Conservation (phyloP, 2,797 vertebrate species). For the Fistularia tabacaria region DNA sequence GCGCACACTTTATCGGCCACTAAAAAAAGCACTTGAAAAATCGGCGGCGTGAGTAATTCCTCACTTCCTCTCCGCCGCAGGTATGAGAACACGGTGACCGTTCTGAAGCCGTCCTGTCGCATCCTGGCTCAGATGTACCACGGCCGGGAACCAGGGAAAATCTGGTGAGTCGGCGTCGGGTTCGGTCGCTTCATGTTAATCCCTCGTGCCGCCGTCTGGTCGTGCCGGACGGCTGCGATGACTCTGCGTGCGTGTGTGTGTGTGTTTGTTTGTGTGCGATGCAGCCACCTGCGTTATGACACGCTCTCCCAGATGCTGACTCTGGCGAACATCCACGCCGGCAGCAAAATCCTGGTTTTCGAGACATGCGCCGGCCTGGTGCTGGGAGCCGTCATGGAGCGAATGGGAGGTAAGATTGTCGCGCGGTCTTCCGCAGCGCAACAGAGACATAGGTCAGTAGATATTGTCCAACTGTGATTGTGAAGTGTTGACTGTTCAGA, state of each 20-base stretch:
- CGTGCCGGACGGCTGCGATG: background rate
- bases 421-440: too few relatives aligned
- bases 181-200: background rate
- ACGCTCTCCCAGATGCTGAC: slow-evolving; percentile 93
- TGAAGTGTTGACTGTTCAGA: too few relatives aligned
- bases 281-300: slow-evolving; percentile 91
- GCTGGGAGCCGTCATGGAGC: slow-evolving; percentile 91
- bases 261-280: slow-evolving; percentile 19
- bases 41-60: background rate
- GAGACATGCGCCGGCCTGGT: slow-evolving; percentile 94
- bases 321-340: slow-evolving; percentile 88
- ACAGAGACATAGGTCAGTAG: background rate
- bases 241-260: background rate
- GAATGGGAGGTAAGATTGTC: slow-evolving; percentile 87
- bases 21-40: background rate
- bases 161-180: slow-evolving; percentile 80
- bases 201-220: background rate
- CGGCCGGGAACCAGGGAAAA: slow-evolving; percentile 94
- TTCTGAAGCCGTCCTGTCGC: slow-evolving; percentile 90
- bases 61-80: slow-evolving; percentile 59
- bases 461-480: too few relatives aligned
- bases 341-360: slow-evolving; percentile 92
- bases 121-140: slow-evolving; percentile 97
- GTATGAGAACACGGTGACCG: slow-evolving; percentile 86
- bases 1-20: background rate